A percentile compares a stretch with the other conserved stretches of the same genome.
These are phyloP conservation scores for Ctenicera cuprea DNA, from an alignment of 2,888 invertebrate species.

Conservation along the genomic window DNA sequence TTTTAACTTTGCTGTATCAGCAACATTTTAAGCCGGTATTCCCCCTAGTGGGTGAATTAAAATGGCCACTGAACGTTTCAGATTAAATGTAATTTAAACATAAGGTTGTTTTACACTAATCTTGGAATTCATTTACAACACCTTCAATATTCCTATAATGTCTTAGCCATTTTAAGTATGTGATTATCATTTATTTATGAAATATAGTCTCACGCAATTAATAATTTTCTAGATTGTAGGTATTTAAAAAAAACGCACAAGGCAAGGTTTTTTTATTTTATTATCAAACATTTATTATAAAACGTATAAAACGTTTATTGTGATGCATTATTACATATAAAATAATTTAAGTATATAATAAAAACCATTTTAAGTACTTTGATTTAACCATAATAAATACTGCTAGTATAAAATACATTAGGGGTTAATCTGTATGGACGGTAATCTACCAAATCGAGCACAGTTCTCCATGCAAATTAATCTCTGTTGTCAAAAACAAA, in stretches of 20 bases:
- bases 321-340: conserved; percentile 42
- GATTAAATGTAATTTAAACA: too few species aligned
- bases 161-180: conserved; percentile 29
- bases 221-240: conserved; percentile 6
- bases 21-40: too few species aligned
- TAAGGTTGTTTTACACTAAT: neutral
- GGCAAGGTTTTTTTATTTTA: conserved; percentile 21
- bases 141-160: conserved; percentile 15
- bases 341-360: conserved; percentile 37
- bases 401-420: neutral
- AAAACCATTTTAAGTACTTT: conserved; percentile 36
- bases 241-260: neutral
- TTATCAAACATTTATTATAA: conserved; percentile 27
- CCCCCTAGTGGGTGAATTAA: neutral
- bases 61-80: too few species aligned
- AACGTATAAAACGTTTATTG: too few species aligned
- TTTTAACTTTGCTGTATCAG: too few species aligned
- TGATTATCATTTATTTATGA: conserved; percentile 19
- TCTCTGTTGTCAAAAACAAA: neutral
- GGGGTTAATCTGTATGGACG: neutral
- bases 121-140: neutral
- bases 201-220: neutral
- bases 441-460: too few species aligned
- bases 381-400: conserved; percentile 32
- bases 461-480: neutral